A percentile compares a stretch with the other conserved stretches of the same genome.
These are phyloP conservation scores for Callopanchax toddi DNA, from an alignment of 2,113 vertebrate genomes.

Conservation along the genomic window DNA sequence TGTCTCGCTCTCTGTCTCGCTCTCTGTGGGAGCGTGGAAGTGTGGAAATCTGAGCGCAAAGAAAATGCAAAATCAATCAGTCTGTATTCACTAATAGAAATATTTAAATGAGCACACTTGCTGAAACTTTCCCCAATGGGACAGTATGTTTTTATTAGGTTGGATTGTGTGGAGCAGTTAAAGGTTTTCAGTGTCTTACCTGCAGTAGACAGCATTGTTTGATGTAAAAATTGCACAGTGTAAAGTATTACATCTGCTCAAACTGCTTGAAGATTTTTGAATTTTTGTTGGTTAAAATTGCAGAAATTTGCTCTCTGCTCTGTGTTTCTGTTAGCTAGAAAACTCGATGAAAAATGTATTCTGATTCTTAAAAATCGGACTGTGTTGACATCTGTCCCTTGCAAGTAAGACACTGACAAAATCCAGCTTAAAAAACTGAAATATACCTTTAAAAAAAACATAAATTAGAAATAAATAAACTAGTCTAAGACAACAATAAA, in stretches of 20 bases:
- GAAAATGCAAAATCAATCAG: neutral
- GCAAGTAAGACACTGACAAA: neutral
- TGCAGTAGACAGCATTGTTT: neutral
- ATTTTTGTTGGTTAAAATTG: neutral
- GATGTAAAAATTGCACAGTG: no score
- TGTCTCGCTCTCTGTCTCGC: constrained; percentile 42
- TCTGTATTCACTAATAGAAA: neutral
- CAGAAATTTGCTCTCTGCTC: neutral
- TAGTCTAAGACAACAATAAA: neutral
- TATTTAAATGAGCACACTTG: neutral
- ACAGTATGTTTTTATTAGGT: neutral
- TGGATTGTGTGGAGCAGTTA: neutral
- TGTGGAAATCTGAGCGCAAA: constrained; percentile 62
- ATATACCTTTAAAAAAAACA: no score
- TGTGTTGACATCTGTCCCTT: neutral
- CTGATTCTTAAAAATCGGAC: neutral
- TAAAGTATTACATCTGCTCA: neutral
- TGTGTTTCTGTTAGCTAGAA: neutral
- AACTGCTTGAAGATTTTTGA: neutral
- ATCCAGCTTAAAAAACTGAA: no score
- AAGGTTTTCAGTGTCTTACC: neutral
- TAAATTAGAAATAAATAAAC: neutral
- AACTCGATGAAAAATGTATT: neutral
- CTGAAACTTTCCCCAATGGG: neutral
- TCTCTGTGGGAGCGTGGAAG: constrained; percentile 62